phyloP scores from a whole-genome alignment of 2,797 vertebrate species.

The Glossophaga mutica region DNA sequence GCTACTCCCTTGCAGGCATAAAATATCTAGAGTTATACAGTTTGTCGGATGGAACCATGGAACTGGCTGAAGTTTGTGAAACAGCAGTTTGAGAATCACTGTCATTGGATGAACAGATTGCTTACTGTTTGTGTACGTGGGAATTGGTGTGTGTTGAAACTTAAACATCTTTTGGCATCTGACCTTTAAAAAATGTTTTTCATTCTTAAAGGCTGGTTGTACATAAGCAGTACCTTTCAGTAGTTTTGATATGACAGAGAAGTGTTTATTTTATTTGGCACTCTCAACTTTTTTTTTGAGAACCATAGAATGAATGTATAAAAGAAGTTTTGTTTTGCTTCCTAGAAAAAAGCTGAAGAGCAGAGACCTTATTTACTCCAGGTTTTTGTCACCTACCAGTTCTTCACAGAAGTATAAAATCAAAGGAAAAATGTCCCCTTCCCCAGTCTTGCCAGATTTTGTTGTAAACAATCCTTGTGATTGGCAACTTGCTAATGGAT shows the following conservation, averaged over 20 bases:
- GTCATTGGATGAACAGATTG: neutral
- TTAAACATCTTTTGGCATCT: neutral
- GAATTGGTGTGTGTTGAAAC: neutral
- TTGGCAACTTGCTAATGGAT: neutral
- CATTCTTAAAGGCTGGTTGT: neutral
- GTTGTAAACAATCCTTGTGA: neutral
- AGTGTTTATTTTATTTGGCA: constrained; percentile 13
- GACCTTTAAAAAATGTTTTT: neutral
- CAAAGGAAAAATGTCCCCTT: neutral
- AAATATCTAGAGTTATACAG: neutral
- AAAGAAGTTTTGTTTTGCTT: neutral
- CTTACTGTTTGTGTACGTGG: neutral
- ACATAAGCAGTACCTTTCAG: neutral
- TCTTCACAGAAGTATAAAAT: constrained; percentile 37
- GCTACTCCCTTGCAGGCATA: neutral
- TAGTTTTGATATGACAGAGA: neutral
- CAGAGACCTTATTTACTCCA: neutral
- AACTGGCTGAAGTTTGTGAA: neutral
- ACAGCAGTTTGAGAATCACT: neutral
- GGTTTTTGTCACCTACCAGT: neutral
- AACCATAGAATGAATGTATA: neutral
- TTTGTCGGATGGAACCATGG: neutral
- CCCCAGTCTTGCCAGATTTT: neutral
- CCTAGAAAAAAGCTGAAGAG: constrained; percentile 14
- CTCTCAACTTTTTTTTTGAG: constrained; percentile 9